phyloP scores from a whole-genome alignment of 2,797 vertebrate genomes.

The Harpagifer antarcticus region DNA sequence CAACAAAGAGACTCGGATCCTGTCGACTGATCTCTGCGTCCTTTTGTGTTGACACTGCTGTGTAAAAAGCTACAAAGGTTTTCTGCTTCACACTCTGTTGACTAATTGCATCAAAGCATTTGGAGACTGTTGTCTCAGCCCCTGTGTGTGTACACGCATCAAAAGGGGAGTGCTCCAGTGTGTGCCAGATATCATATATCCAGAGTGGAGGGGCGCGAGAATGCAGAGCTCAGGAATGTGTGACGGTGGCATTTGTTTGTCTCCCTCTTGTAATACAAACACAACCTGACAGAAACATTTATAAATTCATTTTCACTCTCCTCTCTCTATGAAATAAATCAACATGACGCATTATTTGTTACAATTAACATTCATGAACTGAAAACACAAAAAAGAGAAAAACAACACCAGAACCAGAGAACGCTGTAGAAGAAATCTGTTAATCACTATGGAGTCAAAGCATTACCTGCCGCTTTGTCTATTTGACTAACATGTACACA shows the following conservation, averaged over 20 bases:
- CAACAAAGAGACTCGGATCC: conserved; percentile 63
- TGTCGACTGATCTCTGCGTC: conserved; percentile 68
- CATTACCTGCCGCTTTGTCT: no score
- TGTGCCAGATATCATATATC: conserved; percentile 72
- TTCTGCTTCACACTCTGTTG: conserved; percentile 80
- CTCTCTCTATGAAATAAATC: conserved; percentile 34
- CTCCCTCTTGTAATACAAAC: conserved; percentile 42
- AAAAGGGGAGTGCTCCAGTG: conserved; percentile 63
- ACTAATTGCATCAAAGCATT: conserved; percentile 83
- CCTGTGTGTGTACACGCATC: conserved; percentile 74
- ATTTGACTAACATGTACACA: no score
- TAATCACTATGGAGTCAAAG: no score
- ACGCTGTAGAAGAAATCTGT: no score
- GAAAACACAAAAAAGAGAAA: no score
- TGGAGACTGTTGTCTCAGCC: conserved; percentile 69
- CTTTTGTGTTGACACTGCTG: conserved; percentile 70
- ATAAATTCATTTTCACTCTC: conserved; percentile 34
- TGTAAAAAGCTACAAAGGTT: conserved; percentile 80
- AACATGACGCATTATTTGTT: no score
- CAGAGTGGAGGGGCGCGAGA: conserved; percentile 49
- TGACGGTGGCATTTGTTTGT: conserved; percentile 70
- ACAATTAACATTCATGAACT: no score
- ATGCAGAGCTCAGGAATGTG: conserved; percentile 50
- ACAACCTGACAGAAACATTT: conserved; percentile 53
- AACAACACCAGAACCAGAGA: no score